phyloP scores from a whole-genome alignment of 2,888 invertebrate genomes.

The Pristionchus mayeri region DNA sequence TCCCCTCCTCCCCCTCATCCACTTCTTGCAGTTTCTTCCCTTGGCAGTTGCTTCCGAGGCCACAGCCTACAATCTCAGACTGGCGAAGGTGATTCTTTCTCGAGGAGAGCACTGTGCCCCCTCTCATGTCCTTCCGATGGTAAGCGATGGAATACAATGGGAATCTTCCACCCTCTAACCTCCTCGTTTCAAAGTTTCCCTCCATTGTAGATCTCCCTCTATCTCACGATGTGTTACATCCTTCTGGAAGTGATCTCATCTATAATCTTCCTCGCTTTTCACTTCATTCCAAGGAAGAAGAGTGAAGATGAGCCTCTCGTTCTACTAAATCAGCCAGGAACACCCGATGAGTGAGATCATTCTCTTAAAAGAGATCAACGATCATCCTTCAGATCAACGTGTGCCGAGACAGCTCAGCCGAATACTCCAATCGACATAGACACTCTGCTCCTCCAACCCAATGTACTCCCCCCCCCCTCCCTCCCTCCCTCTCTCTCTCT shows the following conservation, averaged over 20 bases:
- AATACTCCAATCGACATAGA: slow-evolving; percentile 19
- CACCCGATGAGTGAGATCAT: background rate
- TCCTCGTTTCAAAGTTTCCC: slow-evolving; percentile 8
- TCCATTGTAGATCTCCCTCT: slow-evolving; percentile 3
- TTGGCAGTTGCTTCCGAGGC: background rate
- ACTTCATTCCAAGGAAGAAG: slow-evolving; percentile 13
- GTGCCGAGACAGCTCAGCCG: slow-evolving; percentile 25
- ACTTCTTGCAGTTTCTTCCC: background rate
- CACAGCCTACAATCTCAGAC: background rate
- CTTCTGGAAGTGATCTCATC: background rate
- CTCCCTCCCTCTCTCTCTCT: background rate
- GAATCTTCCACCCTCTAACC: background rate
- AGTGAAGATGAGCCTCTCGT: slow-evolving; percentile 1
- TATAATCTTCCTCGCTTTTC: slow-evolving; percentile 16
- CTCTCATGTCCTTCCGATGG: background rate
- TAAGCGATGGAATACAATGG: background rate
- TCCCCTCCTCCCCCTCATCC: background rate
- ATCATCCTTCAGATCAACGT: background rate
- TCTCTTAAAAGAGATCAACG: background rate
- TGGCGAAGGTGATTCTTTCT: background rate
- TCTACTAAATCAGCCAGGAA: background rate
- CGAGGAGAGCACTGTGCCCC: background rate
- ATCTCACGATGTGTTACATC: background rate
- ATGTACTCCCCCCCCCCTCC: background rate
- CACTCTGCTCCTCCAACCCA: background rate